Evolutionary conservation across 2,113 vertebrate species (phyloP), one percentile per base, ranked within the genome.

Genomic region (Zosterops lateralis): DNA sequence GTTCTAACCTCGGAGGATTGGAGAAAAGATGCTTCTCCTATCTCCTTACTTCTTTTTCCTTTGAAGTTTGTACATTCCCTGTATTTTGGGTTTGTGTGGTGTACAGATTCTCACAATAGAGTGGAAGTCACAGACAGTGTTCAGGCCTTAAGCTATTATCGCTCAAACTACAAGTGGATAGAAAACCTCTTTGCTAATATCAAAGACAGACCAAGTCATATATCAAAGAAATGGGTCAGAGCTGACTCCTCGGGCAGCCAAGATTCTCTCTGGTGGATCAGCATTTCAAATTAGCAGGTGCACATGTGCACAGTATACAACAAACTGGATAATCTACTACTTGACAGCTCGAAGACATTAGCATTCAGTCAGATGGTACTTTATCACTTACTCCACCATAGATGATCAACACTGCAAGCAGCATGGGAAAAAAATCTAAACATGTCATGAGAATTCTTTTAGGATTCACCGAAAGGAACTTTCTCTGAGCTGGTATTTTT

Each of bases 181-280:
- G 80, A 78, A 94, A 96, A 61, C 36, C 79, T 95, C 93, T 95
- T 82, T 50, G 61, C 84, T 92, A 83, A 74, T 84, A 92, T 90
- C 89, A 92, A 90, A 97, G 67, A 31, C 11, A 67, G 66, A 72
- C 89, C 54, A 94, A 58, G 93, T 31, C 61, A 94, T 90, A 50
- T 62, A 95, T 93, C 92, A 95, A 97, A 96, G 94, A 95, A 95
- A 71, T 82, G 90, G 97, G 87, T 86, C 94, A 95, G 82, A 87
- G 56, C 66, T 84, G 70, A 88, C 83, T 95, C 88, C 58, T 84
- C 53, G 90, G 94, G 92, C 93, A 92, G 68, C 60, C 93, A 31
- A 73, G 71, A 87, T 93, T 92, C 92, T 92, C 80, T 88, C 79
- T 79, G 54, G 85, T 90, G 78, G 77, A 97, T 92, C 92, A 97